A percentile compares a stretch with the other conserved stretches of the same genome.
Conservation (phyloP, 2,797 vertebrate genomes). For the Cephalopachus bancanus region DNA sequence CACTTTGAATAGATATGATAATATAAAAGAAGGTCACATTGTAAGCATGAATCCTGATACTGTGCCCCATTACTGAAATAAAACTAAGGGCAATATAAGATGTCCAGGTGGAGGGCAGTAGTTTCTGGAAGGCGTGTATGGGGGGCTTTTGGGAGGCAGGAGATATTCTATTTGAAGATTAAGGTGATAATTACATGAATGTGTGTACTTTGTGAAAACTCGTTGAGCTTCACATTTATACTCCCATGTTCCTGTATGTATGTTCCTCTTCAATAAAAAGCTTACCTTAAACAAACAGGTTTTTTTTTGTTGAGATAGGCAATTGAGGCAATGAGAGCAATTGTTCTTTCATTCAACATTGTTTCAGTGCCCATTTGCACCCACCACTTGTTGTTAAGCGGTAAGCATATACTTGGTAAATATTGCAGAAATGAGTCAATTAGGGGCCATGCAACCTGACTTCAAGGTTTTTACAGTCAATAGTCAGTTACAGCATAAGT, state of each 20-base stretch:
- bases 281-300: neutral
- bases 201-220: constrained; percentile 26
- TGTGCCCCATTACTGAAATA: constrained; percentile 67
- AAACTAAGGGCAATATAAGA: constrained; percentile 41
- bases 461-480: constrained; percentile 9
- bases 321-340: neutral
- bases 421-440: neutral
- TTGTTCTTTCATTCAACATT: neutral
- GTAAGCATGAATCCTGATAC: constrained; percentile 27
- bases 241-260: constrained; percentile 30
- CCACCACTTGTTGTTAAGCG: neutral
- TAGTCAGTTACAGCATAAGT: neutral
- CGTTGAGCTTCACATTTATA: neutral
- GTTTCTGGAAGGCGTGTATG: neutral
- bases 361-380: neutral
- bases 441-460: neutral
- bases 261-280: constrained; percentile 17
- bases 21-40: constrained; percentile 50
- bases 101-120: neutral
- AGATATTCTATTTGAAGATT: constrained; percentile 58
- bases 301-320: neutral
- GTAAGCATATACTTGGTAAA: neutral
- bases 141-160: neutral
- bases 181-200: neutral
- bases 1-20: constrained; percentile 61